phyloP scores from a whole-genome alignment of 1,140 invertebrate genomes.

The Melipona quadrifasciata region DNA sequence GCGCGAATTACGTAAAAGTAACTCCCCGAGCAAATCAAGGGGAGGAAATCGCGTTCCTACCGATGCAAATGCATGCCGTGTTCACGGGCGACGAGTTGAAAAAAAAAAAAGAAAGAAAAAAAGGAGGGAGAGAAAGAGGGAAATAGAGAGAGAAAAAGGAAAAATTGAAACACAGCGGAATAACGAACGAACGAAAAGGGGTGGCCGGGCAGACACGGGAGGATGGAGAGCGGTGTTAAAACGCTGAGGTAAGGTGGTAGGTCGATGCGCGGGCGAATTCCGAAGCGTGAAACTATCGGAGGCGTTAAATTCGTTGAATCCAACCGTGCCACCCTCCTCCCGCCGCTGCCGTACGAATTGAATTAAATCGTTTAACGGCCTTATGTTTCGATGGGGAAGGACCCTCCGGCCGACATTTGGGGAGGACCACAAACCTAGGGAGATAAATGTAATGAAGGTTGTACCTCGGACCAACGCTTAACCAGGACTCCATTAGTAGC shows the following conservation, averaged over 20 bases:
- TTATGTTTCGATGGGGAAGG: constrained; percentile 77
- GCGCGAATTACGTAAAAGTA: not conserved
- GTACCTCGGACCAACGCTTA: constrained; percentile 74
- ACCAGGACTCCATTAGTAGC: constrained; percentile 72
- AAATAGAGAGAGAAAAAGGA: not conserved
- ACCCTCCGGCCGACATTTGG: constrained; percentile 75
- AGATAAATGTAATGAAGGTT: constrained; percentile 80
- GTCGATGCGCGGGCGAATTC: constrained; percentile 50
- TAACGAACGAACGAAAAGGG: constrained; percentile 15
- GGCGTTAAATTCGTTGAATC: constrained; percentile 74
- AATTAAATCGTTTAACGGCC: constrained; percentile 82
- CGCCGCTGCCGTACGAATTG: constrained; percentile 69
- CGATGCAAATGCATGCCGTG: constrained; percentile 12
- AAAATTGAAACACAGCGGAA: not conserved
- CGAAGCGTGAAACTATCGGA: constrained; percentile 71
- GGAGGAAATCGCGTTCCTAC: not conserved
- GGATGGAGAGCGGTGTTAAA: constrained; percentile 51
- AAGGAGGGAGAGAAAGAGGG: no score
- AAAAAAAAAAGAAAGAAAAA: not conserved
- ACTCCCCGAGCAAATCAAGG: not conserved
- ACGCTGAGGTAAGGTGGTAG: constrained; percentile 59
- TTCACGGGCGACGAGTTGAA: not conserved
- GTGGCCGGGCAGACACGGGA: not conserved
- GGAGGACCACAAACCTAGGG: constrained; percentile 73
- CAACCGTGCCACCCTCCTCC: constrained; percentile 45